Evolutionary conservation across 2,113 vertebrate species (phyloP), one percentile per base, ranked within the genome.

Genomic region (Tylochromis polylepis): DNA sequence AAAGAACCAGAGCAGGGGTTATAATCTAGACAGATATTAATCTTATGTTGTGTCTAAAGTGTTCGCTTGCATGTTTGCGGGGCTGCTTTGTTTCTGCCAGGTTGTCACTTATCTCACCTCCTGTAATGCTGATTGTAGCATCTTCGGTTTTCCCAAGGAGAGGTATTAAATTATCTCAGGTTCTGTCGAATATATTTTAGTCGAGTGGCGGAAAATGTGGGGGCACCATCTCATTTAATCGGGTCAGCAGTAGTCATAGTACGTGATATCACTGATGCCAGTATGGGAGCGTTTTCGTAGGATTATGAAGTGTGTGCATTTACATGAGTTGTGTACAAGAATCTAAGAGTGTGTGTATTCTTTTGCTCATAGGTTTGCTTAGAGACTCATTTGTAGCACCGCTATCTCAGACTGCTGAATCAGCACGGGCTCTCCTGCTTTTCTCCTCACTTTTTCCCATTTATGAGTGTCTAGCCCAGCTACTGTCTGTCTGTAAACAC

Each of bases 181-280:
- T 86, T 88, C 84, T 89, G 88, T 88, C 22, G 18, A 91, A 92
- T 95, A 91, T 90, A 86, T 88, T 88, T 77, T 75, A 79, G 87
- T 93, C 93, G 90, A 95, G 92, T 88, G 91, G 89, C 53, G 41
- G 91, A 90, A 96, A 95, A 95, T 93, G 85, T 49, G 59, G 77
- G 84, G 29, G 67, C 11, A 5, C 81, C 82, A 31, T 93, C 87
- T 91, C 72, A 83, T 94, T 95, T 94, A 95, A 89, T 81, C 81
- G 83, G 94, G 95, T 95, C 93, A 92, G 70, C 83, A 7, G 80
- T 65, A 79, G 77, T 38, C 60, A 24, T 41, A 41, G 36, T 67
- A 79, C 79, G 72, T 51, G 72, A 87, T 43, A 36, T 83, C 67
- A 43, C 20, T 51, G 58, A 86, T 77, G 80, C 16, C 46, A 81